Evolutionary conservation across 2,888 invertebrate species (phyloP).

Genomic region (Laspeyria flexula): DNA sequence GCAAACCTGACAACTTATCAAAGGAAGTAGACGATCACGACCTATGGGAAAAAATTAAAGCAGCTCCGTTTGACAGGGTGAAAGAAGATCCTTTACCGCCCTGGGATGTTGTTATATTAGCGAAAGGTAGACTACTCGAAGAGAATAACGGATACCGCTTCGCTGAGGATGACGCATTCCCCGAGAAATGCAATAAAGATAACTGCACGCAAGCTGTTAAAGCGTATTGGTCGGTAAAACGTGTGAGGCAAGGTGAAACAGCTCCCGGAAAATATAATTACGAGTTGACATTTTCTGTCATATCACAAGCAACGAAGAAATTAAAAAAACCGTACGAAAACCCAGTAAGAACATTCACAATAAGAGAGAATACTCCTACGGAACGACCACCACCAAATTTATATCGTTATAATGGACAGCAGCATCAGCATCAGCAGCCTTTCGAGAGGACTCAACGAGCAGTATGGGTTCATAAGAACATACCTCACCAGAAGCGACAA

Average conservation of each 20-base stretch:
- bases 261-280: slow-evolving; percentile 82
- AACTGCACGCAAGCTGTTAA: slow-evolving; percentile 83
- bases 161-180: slow-evolving; percentile 74
- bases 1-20: slow-evolving; percentile 52
- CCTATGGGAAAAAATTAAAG: slow-evolving; percentile 80
- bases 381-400: slow-evolving; percentile 48
- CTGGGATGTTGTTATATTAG: slow-evolving; percentile 88
- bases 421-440: slow-evolving; percentile 39
- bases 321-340: slow-evolving; percentile 79
- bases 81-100: slow-evolving; percentile 80
- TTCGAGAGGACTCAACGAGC: slow-evolving; percentile 66
- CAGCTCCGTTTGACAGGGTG: slow-evolving; percentile 74
- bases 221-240: slow-evolving; percentile 90
- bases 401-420: slow-evolving; percentile 20
- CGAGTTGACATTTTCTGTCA: slow-evolving; percentile 89
- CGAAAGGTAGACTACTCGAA: slow-evolving; percentile 87
- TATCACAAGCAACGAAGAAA: slow-evolving; percentile 80
- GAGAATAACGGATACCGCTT: slow-evolving; percentile 84
- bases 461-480: slow-evolving; percentile 76
- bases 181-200: slow-evolving; percentile 69
- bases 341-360: slow-evolving; percentile 88
- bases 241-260: slow-evolving; percentile 87
- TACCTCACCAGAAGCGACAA: slow-evolving; percentile 52
- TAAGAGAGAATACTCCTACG: slow-evolving; percentile 77
- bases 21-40: slow-evolving; percentile 76